Percentiles rank a stretch among this genome's conserved stretches.
These are phyloP conservation scores for Myxocyprinus asiaticus DNA, from an alignment of 2,113 vertebrate species.

Conservation along the genomic window DNA sequence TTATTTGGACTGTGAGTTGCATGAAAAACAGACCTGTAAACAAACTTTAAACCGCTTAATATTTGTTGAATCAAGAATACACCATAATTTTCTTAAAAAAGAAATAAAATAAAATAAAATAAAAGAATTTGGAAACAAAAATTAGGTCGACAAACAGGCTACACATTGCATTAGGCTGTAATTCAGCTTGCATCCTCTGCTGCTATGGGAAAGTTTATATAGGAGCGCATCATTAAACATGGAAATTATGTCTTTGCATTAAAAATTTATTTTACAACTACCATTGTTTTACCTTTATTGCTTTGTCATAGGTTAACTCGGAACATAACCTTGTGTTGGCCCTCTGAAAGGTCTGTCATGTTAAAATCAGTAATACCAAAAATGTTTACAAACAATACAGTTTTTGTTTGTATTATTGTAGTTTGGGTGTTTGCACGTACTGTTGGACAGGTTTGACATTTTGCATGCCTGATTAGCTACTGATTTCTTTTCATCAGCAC, in stretches of 20 bases:
- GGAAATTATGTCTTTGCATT: background rate
- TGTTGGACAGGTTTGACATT: background rate
- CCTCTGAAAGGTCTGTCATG: no score
- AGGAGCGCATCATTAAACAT: background rate
- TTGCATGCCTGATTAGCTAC: background rate
- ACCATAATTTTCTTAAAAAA: background rate
- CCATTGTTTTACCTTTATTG: background rate
- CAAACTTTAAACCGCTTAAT: background rate
- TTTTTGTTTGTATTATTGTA: background rate
- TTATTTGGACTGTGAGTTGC: constrained; percentile 21
- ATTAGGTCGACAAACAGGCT: background rate
- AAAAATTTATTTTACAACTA: background rate
- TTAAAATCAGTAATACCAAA: background rate
- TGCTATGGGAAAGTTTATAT: background rate
- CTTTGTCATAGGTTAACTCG: no score
- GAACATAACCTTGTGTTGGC: no score
- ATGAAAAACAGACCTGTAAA: constrained; percentile 1
- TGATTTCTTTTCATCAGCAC: background rate
- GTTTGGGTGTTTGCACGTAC: background rate
- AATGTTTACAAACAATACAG: background rate
- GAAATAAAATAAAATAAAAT: no score
- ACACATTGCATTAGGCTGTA: no score
- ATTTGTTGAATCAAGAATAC: background rate
- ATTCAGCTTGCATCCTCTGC: no score
- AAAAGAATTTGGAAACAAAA: background rate